Evolutionary conservation across 2,113 vertebrate species (phyloP).

Genomic region (Ameiurus melas): DNA sequence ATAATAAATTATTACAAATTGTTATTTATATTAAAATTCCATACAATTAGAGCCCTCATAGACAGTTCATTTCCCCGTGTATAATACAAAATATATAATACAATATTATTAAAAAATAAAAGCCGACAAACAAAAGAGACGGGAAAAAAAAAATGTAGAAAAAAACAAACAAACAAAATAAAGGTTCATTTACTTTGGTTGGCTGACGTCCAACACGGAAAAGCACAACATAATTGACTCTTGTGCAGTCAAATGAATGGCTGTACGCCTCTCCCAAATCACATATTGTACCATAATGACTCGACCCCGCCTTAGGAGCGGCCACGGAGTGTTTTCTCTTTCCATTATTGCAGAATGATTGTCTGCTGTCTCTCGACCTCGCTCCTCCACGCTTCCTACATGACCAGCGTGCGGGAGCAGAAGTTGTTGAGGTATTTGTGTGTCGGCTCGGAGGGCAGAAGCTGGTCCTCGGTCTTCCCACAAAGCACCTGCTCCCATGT

Average conservation of each 20-base stretch:
- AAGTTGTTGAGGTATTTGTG: constrained; percentile 89
- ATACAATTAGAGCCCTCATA: constrained; percentile 58
- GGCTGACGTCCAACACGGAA: constrained; percentile 84
- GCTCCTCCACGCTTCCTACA: constrained; percentile 82
- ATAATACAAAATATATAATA: constrained; percentile 72
- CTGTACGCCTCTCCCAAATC: constrained; percentile 86
- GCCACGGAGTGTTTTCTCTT: constrained; percentile 72
- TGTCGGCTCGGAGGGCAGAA: constrained; percentile 79
- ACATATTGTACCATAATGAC: constrained; percentile 89
- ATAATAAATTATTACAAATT: constrained; percentile 80
- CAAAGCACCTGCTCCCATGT: constrained; percentile 88
- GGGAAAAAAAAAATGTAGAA: constrained; percentile 37
- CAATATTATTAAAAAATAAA: constrained; percentile 57
- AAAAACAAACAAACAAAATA: constrained; percentile 36
- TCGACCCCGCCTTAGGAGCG: constrained; percentile 75
- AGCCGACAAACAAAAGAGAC: constrained; percentile 47
- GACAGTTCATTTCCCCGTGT: constrained; percentile 66
- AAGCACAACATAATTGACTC: constrained; percentile 67
- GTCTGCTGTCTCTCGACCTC: constrained; percentile 30
- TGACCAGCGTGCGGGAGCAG: constrained; percentile 89
- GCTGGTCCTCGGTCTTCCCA: constrained; percentile 87
- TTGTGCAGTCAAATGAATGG: constrained; percentile 75
- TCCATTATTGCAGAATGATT: constrained; percentile 44
- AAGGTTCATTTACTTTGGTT: constrained; percentile 78
- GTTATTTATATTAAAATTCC: constrained; percentile 83